Base-by-base conservation (phyloP, 2,888 invertebrate species). In the Erebia ligea region DNA sequence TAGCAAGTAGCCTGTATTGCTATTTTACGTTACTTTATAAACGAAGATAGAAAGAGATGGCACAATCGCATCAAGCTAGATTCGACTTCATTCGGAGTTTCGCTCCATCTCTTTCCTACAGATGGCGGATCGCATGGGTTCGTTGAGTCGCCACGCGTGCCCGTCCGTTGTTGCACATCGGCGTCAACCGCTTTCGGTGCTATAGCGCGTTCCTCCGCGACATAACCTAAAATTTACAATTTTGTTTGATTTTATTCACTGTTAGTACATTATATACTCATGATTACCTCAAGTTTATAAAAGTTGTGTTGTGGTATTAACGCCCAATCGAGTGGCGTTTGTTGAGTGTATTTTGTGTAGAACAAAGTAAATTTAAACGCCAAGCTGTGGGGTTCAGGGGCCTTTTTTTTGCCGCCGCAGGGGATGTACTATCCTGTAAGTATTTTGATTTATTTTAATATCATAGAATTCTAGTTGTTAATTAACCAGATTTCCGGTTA, bases 341-440 rank as follows among this genome's bases (percentile, higher is more conserved):
- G 92, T 92, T 89, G 86, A 89, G 93, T 93, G 92, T 88, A 89
- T 93, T 93, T 94, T 94, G 94, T 94, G 94, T 90, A 89, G 84
- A 87, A 89, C 86, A 91, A 92, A 94, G 94, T 92, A 92, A 90
- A 94, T 94, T 95, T 94, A 96, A 96, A 97, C 96, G 96, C 96
- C 98, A 98, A 98, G 96, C 98, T 98, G 98, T 98, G 98, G 98
- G 97, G 98, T 95, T 97, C 97, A 95, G 97, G 97, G 95, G 97
- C 97, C 94, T 98, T 97, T 95, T 97, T 98, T 95, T 96, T 98
- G 96, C 97, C 97, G 96, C 97, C 97, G 95, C 98, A 97, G 96
- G 98, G 98, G 96, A 97, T 98, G 96, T 98, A 97, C 95, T 98
- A 98, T 96, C 98, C 97, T 96, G 97, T 98, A 95, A 97, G 97